phyloP scores from a whole-genome alignment of 2,797 vertebrate genomes.

The Gadopsis bispinosus region DNA sequence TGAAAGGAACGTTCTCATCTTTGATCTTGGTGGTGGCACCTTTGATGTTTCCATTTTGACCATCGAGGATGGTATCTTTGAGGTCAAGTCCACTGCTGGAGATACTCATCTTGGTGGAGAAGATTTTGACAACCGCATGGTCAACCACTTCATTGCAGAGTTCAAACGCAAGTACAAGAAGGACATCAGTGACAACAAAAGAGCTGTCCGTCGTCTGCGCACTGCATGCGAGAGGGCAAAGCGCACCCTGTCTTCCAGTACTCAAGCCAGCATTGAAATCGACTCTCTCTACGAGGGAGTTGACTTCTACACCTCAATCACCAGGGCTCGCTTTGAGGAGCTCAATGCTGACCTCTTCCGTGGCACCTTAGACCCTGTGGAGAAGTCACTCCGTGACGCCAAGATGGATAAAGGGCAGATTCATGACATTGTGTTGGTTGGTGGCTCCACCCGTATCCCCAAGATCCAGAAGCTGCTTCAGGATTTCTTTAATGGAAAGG shows the following conservation, averaged over 20 bases:
- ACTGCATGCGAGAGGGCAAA: constrained; percentile 88
- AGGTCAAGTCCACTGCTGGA: constrained; percentile 90
- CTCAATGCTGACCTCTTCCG: constrained; percentile 91
- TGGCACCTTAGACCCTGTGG: constrained; percentile 90
- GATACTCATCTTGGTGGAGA: constrained; percentile 91
- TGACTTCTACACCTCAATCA: constrained; percentile 93
- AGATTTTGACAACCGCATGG: constrained; percentile 91
- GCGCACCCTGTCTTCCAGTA: constrained; percentile 88
- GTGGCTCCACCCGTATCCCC: constrained; percentile 91
- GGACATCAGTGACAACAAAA: constrained; percentile 91
- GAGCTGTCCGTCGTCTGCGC: constrained; percentile 88
- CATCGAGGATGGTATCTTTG: constrained; percentile 92
- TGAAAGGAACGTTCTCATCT: constrained; percentile 91
- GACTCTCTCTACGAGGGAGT: constrained; percentile 91
- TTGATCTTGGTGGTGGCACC: constrained; percentile 91
- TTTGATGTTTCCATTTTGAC: constrained; percentile 92
- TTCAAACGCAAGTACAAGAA: constrained; percentile 92
- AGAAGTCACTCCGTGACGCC: constrained; percentile 90
- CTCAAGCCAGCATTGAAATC: constrained; percentile 88
- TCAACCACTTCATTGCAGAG: constrained; percentile 90
- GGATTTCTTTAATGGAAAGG: constrained; percentile 91
- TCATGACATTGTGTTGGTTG: constrained; percentile 91
- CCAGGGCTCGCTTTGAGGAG: constrained; percentile 92
- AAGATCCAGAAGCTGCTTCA: constrained; percentile 91
- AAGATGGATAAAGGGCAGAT: constrained; percentile 90